A percentile compares a stretch with the other conserved stretches of the same genome.
phyloP scores from a whole-genome alignment of 2,113 vertebrate species.

The Gasterosteus aculeatus region DNA sequence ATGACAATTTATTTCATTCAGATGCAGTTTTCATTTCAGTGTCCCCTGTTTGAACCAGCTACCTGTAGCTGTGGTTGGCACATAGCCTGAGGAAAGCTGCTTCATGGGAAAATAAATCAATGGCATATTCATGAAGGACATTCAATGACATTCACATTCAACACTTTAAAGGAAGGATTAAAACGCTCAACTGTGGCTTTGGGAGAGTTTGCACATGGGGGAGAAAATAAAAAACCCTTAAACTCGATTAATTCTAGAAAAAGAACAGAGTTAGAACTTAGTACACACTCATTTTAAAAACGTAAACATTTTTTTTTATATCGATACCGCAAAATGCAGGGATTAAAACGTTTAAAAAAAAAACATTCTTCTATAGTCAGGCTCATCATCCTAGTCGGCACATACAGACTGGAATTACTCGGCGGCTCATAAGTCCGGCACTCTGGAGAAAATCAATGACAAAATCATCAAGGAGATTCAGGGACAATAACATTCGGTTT shows the following conservation, averaged over 20 bases:
- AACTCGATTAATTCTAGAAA: slow-evolving; percentile 33
- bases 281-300: slow-evolving; percentile 35
- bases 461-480: slow-evolving; percentile 69
- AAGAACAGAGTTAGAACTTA: slow-evolving; percentile 4
- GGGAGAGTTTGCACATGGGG: slow-evolving; percentile 10
- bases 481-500: slow-evolving; percentile 48
- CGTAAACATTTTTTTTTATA: slow-evolving; percentile 11
- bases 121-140: slow-evolving; percentile 71
- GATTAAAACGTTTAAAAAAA: neutral
- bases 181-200: slow-evolving; percentile 57
- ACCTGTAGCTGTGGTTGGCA: slow-evolving; percentile 59
- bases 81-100: slow-evolving; percentile 59
- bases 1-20: slow-evolving; percentile 16
- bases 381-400: slow-evolving; percentile 43
- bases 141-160: slow-evolving; percentile 70
- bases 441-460: slow-evolving; percentile 68
- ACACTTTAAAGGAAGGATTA: slow-evolving; percentile 63
- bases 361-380: slow-evolving; percentile 16
- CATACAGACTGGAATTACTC: slow-evolving; percentile 54
- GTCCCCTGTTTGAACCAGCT: slow-evolving; percentile 45
- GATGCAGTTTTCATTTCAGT: slow-evolving; percentile 35
- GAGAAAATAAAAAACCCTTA: slow-evolving; percentile 24
- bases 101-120: slow-evolving; percentile 71
- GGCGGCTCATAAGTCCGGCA: slow-evolving; percentile 49
- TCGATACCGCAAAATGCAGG: neutral